Conservation (phyloP, 1,140 invertebrate species). For the Sitophilus oryzae region DNA sequence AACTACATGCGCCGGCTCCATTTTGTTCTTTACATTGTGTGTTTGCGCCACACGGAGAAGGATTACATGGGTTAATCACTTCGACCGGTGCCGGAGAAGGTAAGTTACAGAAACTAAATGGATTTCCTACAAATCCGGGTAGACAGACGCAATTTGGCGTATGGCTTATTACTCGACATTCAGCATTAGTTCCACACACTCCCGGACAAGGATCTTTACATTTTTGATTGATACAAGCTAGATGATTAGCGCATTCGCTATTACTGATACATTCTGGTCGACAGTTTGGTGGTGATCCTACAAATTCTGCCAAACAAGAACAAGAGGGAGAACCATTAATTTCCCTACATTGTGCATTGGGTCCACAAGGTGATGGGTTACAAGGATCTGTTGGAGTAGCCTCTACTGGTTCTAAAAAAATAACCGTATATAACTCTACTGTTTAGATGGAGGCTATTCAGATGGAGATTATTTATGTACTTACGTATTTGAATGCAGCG, state of each 20-base stretch:
- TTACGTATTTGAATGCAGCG: conserved; percentile 51
- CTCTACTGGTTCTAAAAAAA: conserved; percentile 34
- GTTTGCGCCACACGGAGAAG: conserved; percentile 69
- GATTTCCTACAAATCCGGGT: conserved; percentile 63
- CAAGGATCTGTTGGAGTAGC: conserved; percentile 52
- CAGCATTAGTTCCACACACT: conserved; percentile 55
- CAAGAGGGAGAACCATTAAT: conserved; percentile 58
- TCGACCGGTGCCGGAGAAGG: conserved; percentile 21
- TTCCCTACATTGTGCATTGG: conserved; percentile 58
- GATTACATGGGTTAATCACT: conserved; percentile 53
- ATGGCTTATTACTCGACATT: conserved; percentile 68
- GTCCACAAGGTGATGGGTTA: conserved; percentile 61
- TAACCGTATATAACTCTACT: conserved; percentile 13
- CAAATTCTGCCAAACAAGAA: conserved; percentile 57
- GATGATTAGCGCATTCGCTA: conserved; percentile 58
- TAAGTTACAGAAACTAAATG: conserved; percentile 50
- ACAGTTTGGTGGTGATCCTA: conserved; percentile 59
- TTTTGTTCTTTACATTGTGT: conserved; percentile 62
- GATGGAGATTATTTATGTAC: background rate
- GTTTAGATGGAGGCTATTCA: background rate
- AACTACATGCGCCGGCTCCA: conserved; percentile 60
- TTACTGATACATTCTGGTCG: conserved; percentile 61
- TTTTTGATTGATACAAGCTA: conserved; percentile 63
- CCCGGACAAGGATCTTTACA: conserved; percentile 63
- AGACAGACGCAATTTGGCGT: conserved; percentile 71